A percentile compares a stretch with the other conserved stretches of the same genome.
phyloP scores from a whole-genome alignment of 2,797 vertebrate genomes.

The Helarctos malayanus region DNA sequence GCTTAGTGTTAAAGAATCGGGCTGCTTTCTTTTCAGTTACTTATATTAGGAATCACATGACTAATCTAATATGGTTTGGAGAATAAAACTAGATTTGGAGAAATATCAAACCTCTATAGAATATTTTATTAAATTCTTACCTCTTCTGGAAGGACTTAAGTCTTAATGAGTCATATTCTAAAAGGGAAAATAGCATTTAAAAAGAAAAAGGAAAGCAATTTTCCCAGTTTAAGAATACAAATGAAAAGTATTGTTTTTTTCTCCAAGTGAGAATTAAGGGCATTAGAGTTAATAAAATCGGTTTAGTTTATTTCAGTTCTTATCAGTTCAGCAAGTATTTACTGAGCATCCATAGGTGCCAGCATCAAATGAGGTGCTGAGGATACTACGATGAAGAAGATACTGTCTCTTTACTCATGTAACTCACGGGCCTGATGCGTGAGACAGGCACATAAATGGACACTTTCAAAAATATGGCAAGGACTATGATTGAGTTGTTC shows the following conservation, averaged over 20 bases:
- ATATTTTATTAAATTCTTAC: constrained; percentile 37
- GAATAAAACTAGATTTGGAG: constrained; percentile 59
- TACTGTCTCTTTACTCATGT: background rate
- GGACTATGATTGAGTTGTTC: background rate
- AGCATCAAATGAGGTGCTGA: background rate
- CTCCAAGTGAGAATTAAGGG: background rate
- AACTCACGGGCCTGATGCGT: background rate
- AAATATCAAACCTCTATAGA: constrained; percentile 15
- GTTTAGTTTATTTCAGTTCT: constrained; percentile 24
- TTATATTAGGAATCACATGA: constrained; percentile 62
- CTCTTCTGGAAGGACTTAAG: background rate
- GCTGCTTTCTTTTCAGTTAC: constrained; percentile 60
- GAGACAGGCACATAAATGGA: background rate
- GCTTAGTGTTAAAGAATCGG: constrained; percentile 68
- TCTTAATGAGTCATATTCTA: constrained; percentile 43
- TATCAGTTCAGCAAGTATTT: background rate
- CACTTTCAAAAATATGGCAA: background rate
- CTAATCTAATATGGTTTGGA: constrained; percentile 38
- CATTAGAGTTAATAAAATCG: background rate
- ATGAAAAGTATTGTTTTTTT: background rate
- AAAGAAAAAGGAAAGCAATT: constrained; percentile 22
- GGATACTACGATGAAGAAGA: background rate
- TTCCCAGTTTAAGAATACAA: background rate
- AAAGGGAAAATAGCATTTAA: constrained; percentile 23
- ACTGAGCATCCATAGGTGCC: background rate